Conservation (phyloP, 2,797 vertebrate genomes). For the Oreochromis grahami region DNA sequence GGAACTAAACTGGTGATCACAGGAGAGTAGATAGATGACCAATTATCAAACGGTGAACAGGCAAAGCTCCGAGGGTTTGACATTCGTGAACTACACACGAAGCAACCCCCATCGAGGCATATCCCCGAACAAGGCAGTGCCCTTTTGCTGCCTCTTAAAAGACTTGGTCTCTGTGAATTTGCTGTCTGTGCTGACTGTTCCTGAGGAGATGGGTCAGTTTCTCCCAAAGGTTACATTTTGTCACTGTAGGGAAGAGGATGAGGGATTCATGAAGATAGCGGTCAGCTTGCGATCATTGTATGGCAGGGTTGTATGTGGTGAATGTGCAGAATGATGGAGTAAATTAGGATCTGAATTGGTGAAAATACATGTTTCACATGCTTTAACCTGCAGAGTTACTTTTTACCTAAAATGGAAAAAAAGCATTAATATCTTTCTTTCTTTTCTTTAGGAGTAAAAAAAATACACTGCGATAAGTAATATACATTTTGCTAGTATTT, state of each 20-base stretch:
- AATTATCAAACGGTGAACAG: conserved; percentile 67
- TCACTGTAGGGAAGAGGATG: conserved; percentile 52
- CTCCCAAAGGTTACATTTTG: conserved; percentile 64
- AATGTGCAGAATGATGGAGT: neutral
- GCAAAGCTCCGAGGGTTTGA: conserved; percentile 64
- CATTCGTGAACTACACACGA: conserved; percentile 46
- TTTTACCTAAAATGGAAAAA: neutral
- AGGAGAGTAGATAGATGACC: conserved; percentile 68
- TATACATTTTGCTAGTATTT: conserved; percentile 1
- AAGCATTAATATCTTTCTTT: neutral
- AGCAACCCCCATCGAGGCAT: neutral
- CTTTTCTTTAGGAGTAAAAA: neutral
- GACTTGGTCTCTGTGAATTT: conserved; percentile 50
- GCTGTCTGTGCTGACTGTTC: conserved; percentile 48
- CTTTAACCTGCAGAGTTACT: neutral
- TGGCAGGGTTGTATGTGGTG: neutral
- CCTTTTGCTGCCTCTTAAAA: conserved; percentile 61
- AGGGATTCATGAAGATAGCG: conserved; percentile 39
- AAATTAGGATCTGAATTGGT: neutral
- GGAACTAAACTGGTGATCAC: conserved; percentile 71
- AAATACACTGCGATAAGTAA: neutral
- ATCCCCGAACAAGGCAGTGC: conserved; percentile 33
- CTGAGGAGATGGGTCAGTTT: conserved; percentile 56
- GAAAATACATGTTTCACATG: neutral
- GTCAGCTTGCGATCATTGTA: conserved; percentile 18